Conservation (phyloP, 2,888 invertebrate species). For the Dicycla oo region DNA sequence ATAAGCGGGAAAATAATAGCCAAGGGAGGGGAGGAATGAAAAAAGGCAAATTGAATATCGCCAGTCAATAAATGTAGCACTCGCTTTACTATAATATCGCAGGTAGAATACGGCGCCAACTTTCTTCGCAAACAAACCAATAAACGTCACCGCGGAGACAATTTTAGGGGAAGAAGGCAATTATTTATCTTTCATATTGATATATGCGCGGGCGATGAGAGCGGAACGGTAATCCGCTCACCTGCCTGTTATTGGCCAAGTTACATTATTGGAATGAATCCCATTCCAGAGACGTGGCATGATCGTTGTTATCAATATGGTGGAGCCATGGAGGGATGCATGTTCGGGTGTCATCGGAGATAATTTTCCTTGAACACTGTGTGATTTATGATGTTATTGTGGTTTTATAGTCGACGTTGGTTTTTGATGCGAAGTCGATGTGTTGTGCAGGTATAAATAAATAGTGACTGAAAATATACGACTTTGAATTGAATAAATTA, state of each 20-base stretch:
- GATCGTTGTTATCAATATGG: conserved; percentile 51
- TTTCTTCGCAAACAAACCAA: conserved; percentile 84
- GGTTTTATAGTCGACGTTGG: conserved; percentile 23
- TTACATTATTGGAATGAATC: conserved; percentile 67
- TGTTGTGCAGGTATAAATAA: conserved; percentile 23
- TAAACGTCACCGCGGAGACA: conserved; percentile 82
- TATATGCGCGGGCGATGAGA: conserved; percentile 67
- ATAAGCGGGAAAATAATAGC: conserved; percentile 63
- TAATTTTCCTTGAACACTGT: conserved; percentile 32
- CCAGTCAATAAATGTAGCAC: conserved; percentile 72
- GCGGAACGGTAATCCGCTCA: conserved; percentile 67
- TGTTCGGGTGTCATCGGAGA: conserved; percentile 31
- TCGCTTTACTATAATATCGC: conserved; percentile 70
- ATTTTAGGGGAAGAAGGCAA: conserved; percentile 77
- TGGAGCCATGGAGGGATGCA: conserved; percentile 33
- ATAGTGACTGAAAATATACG: conserved; percentile 2
- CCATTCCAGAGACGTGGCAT: conserved; percentile 49
- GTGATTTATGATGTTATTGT: conserved; percentile 56
- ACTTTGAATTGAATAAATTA: conserved; percentile 5
- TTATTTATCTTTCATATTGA: conserved; percentile 83
- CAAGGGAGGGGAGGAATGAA: conserved; percentile 59
- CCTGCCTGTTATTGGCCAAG: conserved; percentile 63
- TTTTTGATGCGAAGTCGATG: conserved; percentile 15
- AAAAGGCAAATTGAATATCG: conserved; percentile 72
- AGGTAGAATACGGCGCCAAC: conserved; percentile 80